Evolutionary conservation across 2,797 vertebrate genomes (phyloP).

Genomic region (Spondyliosoma cantharus): DNA sequence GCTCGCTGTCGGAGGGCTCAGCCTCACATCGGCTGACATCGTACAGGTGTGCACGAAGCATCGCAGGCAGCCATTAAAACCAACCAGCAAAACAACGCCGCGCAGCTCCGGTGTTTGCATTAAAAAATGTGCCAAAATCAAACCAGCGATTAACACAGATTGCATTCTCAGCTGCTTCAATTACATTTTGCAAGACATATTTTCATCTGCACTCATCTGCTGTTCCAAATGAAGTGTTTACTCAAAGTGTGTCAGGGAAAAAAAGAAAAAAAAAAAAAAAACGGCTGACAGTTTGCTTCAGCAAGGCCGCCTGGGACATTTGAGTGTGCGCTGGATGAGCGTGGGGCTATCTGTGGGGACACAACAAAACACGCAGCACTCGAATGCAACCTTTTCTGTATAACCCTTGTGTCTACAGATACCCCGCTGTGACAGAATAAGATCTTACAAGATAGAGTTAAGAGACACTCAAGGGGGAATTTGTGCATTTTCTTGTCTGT

Average conservation of each 20-base stretch:
- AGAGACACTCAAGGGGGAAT: slow-evolving; percentile 34
- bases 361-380: slow-evolving; percentile 34
- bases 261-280: neutral
- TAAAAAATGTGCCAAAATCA: slow-evolving; percentile 37
- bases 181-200: slow-evolving; percentile 53
- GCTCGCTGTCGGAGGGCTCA: slow-evolving; percentile 40
- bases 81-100: slow-evolving; percentile 15
- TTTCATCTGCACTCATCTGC: slow-evolving; percentile 40
- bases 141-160: slow-evolving; percentile 46
- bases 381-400: slow-evolving; percentile 41
- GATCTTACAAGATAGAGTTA: slow-evolving; percentile 28
- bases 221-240: slow-evolving; percentile 53
- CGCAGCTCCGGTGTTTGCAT: slow-evolving; percentile 36
- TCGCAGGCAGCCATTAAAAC: slow-evolving; percentile 53
- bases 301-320: slow-evolving; percentile 14
- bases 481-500: slow-evolving; percentile 41
- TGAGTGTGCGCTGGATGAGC: neutral
- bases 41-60: slow-evolving; percentile 59
- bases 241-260: slow-evolving; percentile 2
- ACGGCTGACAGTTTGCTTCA: slow-evolving; percentile 34
- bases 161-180: slow-evolving; percentile 46
- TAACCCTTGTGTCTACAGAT: slow-evolving; percentile 3
- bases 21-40: slow-evolving; percentile 28
- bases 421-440: slow-evolving; percentile 31
- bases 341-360: slow-evolving; percentile 30